phyloP scores from a whole-genome alignment of 2,797 vertebrate genomes.

The Diplodus puntazzo region DNA sequence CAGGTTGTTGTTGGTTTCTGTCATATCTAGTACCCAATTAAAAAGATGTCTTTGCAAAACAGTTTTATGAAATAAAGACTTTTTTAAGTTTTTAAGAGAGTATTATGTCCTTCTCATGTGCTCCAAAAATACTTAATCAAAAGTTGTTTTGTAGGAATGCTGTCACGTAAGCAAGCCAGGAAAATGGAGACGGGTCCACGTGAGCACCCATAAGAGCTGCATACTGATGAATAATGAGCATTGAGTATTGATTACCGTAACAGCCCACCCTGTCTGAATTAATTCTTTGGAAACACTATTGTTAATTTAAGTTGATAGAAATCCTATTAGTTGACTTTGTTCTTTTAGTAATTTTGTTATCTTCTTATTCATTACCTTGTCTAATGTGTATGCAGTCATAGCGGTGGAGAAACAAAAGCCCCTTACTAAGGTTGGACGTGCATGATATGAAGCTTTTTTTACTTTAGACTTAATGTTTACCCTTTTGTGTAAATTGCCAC shows the following conservation, averaged over 20 bases:
- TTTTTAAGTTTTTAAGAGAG: too few species aligned
- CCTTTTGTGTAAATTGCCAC: constrained; percentile 1
- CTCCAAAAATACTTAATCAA: not conserved
- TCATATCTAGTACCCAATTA: not conserved
- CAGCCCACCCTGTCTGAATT: not conserved
- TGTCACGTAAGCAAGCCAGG: too few species aligned
- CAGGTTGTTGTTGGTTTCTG: not conserved
- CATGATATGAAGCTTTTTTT: not conserved
- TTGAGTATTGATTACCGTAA: not conserved
- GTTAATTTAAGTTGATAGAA: not conserved
- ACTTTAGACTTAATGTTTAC: constrained; percentile 3
- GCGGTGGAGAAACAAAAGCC: not conserved
- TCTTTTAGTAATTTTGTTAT: not conserved
- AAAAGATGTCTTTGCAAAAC: not conserved
- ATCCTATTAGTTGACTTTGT: not conserved
- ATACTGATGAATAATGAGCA: not conserved
- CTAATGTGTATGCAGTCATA: not conserved
- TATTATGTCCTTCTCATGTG: not conserved
- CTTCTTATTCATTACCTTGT: not conserved
- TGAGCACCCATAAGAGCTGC: not conserved
- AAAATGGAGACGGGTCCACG: too few species aligned
- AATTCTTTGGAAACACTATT: not conserved
- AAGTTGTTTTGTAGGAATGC: not conserved
- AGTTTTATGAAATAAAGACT: too few species aligned
- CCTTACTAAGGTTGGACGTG: not conserved